Conservation (phyloP, 1,140 invertebrate genomes). For the Leptinotarsa texana region DNA sequence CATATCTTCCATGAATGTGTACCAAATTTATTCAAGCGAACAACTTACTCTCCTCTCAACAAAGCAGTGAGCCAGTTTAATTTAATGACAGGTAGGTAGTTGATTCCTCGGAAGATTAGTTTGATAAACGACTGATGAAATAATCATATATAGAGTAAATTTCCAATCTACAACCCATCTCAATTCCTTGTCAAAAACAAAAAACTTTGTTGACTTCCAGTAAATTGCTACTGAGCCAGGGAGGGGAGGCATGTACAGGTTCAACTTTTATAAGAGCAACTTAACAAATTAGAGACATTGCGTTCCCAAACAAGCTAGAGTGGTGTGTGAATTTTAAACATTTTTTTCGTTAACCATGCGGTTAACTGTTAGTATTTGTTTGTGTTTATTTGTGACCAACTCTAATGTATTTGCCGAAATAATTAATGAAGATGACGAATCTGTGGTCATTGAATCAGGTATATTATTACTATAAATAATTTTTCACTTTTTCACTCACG, state of each 20-base stretch:
- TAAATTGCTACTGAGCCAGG: constrained; percentile 37
- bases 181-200: constrained; percentile 16
- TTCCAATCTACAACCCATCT: constrained; percentile 1
- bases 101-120: too few relatives aligned
- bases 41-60: too few relatives aligned
- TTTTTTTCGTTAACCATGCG: constrained; percentile 36
- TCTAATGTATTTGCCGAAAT: constrained; percentile 22
- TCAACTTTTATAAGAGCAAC: constrained; percentile 50
- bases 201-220: constrained; percentile 36
- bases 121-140: too few relatives aligned
- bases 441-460: constrained; percentile 42
- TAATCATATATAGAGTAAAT: background rate
- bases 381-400: constrained; percentile 39
- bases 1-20: too few relatives aligned
- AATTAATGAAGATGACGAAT: constrained; percentile 26
- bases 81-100: too few relatives aligned
- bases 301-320: constrained; percentile 31
- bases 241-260: constrained; percentile 41
- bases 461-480: constrained; percentile 9
- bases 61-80: too few relatives aligned
- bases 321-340: constrained; percentile 31
- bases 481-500: constrained; percentile 1
- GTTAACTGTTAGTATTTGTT: constrained; percentile 35
- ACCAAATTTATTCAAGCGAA: too few relatives aligned
- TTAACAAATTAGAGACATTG: constrained; percentile 48